Conservation (phyloP, 2,797 vertebrate species). For the Okamejei kenojei region DNA sequence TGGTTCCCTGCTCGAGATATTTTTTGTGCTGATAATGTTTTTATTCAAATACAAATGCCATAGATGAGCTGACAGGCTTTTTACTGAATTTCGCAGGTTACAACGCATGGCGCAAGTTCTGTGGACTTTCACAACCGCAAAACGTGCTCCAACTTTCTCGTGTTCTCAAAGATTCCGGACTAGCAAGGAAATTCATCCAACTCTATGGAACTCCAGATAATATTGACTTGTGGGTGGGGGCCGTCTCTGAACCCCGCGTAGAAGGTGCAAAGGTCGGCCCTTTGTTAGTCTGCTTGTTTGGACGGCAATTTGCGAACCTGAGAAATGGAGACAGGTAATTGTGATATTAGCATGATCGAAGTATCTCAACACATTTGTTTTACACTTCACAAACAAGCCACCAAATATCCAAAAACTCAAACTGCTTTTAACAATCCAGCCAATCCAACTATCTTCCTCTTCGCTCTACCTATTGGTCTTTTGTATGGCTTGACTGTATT, state of each 20-base stretch:
- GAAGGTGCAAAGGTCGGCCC: conserved; percentile 67
- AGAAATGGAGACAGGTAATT: conserved; percentile 77
- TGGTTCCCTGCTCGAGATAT: not conserved
- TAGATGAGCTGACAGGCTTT: not conserved
- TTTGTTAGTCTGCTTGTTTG: conserved; percentile 76
- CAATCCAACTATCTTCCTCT: no score
- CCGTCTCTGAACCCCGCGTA: conserved; percentile 69
- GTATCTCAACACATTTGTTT: not conserved
- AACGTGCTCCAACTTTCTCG: conserved; percentile 55
- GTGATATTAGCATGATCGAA: not conserved
- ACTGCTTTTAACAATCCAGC: not conserved
- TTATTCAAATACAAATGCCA: not conserved
- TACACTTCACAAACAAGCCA: not conserved
- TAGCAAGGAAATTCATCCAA: conserved; percentile 63
- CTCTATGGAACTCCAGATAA: conserved; percentile 70
- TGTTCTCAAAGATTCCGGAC: conserved; percentile 55
- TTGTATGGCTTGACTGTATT: no score
- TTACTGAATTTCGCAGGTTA: conserved; percentile 61
- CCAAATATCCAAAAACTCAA: no score
- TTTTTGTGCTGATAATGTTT: not conserved
- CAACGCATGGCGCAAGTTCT: conserved; percentile 74
- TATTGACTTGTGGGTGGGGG: conserved; percentile 83
- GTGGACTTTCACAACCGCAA: conserved; percentile 67
- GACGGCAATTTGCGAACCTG: conserved; percentile 69
- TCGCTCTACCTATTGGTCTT: no score